Evolutionary conservation across 1,140 invertebrate genomes (phyloP), one percentile per base, ranked within the genome.

Genomic region (Anagrus nilaparvatae): DNA sequence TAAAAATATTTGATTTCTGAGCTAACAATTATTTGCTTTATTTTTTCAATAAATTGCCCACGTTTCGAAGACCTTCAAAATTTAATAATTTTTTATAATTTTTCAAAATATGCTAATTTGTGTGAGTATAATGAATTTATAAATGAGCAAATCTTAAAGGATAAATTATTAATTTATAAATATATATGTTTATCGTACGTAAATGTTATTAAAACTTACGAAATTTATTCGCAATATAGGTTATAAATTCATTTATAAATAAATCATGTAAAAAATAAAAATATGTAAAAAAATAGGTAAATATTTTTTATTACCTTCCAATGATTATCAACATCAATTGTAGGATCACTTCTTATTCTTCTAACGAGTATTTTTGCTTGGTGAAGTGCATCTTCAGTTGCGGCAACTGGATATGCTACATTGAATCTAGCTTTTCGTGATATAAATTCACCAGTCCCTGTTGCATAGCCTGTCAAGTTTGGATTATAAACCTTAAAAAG

Each of bases 361-460:
- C 75, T 71, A 3, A 87, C 77, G 6, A 88, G 59, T 16, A 74
- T 70, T 34, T 53, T 57, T 1, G 80, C 81, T 53, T 84, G 79
- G n/a, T 69, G 67, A 18, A 78, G 61, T 9, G 82, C 81, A 51
- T 85, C 81, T 42, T 75, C 72, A n/a, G 79, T 78, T 1, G 79
- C 79, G 0, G 81, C 76, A 2, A 82, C 79, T 0, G 79, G 79
- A 57, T 75, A 81, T 4, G 79, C 82, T 1, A 84, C 72, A 49
- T 84, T 84, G 32, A 83, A 57, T 40, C 70, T 68, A 0, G 80
- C 72, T 49, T 77, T 74, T 18, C 59, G 64, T 0, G 75, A 75
- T n/a, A 80, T 67, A 58, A 81, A 82, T 56, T 82, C 79, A 3
- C 79, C 80, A 2, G 75, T 79, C 19, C 80, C 81, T 0, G 75